phyloP scores from a whole-genome alignment of 2,797 vertebrate species.

The Micrastur ruficollis region DNA sequence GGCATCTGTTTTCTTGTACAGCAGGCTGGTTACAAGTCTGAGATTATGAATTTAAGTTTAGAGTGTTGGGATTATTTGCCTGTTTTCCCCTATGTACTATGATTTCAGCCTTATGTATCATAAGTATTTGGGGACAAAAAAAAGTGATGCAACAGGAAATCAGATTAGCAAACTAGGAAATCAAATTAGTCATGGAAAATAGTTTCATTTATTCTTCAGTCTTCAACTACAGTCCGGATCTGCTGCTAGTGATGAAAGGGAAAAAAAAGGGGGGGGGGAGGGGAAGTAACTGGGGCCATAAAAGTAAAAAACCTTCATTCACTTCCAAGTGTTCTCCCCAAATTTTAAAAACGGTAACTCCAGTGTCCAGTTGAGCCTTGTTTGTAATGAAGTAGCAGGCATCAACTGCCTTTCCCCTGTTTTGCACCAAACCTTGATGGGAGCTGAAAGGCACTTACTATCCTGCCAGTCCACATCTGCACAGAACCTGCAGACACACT shows the following conservation, averaged over 20 bases:
- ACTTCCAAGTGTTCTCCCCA: neutral
- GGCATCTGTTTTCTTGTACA: conserved; percentile 46
- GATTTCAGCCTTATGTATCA: neutral
- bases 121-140: neutral
- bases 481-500: neutral
- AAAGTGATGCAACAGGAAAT: neutral
- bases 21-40: conserved; percentile 9
- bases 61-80: neutral
- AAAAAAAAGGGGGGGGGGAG: no score
- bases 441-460: neutral
- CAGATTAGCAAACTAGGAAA: neutral
- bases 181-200: neutral
- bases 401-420: neutral
- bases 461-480: neutral
- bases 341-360: neutral
- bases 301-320: neutral
- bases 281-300: neutral
- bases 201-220: neutral
- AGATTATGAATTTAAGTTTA: neutral
- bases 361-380: neutral
- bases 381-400: neutral
- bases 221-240: neutral
- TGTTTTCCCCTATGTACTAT: neutral
- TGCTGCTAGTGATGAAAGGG: neutral
- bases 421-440: neutral